Evolutionary conservation across 92 coral and sea anemone species (phyloP).

Genomic region (Meandrina meandrites): DNA sequence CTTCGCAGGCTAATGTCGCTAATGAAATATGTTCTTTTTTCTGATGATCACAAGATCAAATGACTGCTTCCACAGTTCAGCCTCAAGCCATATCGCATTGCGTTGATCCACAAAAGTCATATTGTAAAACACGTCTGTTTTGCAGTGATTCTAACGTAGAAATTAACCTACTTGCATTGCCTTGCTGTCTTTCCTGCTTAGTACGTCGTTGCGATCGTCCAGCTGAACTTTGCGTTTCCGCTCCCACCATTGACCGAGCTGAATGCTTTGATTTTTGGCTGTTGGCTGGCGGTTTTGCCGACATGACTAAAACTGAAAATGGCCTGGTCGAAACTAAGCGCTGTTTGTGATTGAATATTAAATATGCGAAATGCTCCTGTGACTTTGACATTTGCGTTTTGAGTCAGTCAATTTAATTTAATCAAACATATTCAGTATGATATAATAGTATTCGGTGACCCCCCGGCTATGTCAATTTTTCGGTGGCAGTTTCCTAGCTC

Average conservation of each 20-base stretch:
- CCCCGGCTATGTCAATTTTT: neutral
- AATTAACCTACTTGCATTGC: neutral
- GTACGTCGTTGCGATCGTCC: neutral
- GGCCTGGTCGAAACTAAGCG: neutral
- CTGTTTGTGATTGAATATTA: neutral
- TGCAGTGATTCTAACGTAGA: neutral
- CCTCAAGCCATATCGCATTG: neutral
- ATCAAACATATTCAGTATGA: neutral
- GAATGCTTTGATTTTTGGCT: neutral
- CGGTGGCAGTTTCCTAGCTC: neutral
- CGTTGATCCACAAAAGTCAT: neutral
- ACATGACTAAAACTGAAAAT: neutral
- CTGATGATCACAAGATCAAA: neutral
- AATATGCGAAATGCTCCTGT: neutral
- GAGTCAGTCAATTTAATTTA: conserved; percentile 1
- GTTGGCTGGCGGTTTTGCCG: conserved; percentile 7
- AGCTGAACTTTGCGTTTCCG: neutral
- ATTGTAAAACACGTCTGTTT: neutral
- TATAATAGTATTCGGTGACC: neutral
- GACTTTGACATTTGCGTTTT: conserved; percentile 22
- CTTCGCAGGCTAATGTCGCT: neutral
- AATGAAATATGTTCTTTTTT: neutral
- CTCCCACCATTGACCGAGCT: neutral
- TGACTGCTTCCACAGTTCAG: neutral
- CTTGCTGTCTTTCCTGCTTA: neutral